phyloP scores from a whole-genome alignment of 1,140 invertebrate species.

The Archegozetes longisetosus region DNA sequence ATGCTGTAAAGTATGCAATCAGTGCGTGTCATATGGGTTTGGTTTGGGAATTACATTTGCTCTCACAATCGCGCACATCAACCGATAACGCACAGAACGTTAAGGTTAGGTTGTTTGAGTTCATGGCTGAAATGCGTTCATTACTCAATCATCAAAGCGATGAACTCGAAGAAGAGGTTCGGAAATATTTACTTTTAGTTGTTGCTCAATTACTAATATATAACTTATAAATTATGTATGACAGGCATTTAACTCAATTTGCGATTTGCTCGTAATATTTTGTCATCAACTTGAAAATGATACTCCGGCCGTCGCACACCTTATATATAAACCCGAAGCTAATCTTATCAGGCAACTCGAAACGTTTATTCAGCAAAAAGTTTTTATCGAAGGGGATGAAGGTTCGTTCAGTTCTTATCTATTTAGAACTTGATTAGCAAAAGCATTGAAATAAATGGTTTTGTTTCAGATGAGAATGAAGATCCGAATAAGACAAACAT shows the following conservation, averaged over 20 bases:
- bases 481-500: conserved; percentile 80
- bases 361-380: conserved; percentile 78
- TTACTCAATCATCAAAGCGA: conserved; percentile 37
- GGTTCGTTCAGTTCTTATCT: conserved; percentile 35
- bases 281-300: conserved; percentile 57
- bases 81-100: conserved; percentile 33
- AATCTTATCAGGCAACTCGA: conserved; percentile 65
- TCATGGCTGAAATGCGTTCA: conserved; percentile 54
- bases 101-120: conserved; percentile 47
- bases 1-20: conserved; percentile 70
- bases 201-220: background rate
- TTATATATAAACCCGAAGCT: conserved; percentile 66
- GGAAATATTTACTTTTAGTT: conserved; percentile 20
- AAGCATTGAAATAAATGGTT: conserved; percentile 19
- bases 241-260: conserved; percentile 79
- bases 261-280: conserved; percentile 88
- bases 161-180: conserved; percentile 40
- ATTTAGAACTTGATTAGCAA: conserved; percentile 1
- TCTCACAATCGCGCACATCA: conserved; percentile 49
- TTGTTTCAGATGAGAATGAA: conserved; percentile 36
- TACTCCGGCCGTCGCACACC: conserved; percentile 39
- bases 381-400: conserved; percentile 75
- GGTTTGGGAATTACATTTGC: conserved; percentile 65
- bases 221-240: conserved; percentile 22
- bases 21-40: conserved; percentile 72